phyloP scores from a whole-genome alignment of 1,140 invertebrate species.

The Capitella teleta region DNA sequence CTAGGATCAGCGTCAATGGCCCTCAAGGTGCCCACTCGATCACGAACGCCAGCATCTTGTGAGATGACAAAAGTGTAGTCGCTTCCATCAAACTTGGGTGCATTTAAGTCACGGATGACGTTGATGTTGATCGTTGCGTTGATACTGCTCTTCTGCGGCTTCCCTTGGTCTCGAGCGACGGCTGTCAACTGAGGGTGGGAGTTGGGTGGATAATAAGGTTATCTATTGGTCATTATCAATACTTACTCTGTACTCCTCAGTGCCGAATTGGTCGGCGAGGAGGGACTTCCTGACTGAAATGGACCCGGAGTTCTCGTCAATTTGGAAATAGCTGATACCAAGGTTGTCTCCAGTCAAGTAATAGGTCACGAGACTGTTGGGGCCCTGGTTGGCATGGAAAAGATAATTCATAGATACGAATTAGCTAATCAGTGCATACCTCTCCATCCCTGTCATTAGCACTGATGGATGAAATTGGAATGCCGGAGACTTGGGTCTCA shows the following conservation, averaged over 20 bases:
- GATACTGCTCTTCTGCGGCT: slow-evolving; percentile 2
- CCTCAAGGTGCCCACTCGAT: slow-evolving; percentile 15
- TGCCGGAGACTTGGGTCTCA: slow-evolving; percentile 5
- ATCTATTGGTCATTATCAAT: background rate
- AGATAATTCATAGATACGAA: background rate
- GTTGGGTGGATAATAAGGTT: background rate
- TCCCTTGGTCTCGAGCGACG: slow-evolving; percentile 3
- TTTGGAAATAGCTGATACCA: slow-evolving; percentile 18
- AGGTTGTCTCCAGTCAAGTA: slow-evolving; percentile 12
- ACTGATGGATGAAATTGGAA: background rate
- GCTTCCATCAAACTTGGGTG: slow-evolving; percentile 18
- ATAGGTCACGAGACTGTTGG: slow-evolving; percentile 5
- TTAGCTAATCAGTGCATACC: background rate
- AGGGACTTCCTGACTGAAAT: slow-evolving; percentile 7
- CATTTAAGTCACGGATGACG: slow-evolving; percentile 20
- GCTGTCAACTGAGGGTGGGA: slow-evolving; percentile 1
- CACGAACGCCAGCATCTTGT: slow-evolving; percentile 16
- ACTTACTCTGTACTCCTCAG: slow-evolving; percentile 3
- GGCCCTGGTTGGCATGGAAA: background rate
- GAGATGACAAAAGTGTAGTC: slow-evolving; percentile 10
- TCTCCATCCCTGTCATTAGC: slow-evolving; percentile 4
- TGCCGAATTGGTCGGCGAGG: background rate
- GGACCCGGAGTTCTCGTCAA: slow-evolving; percentile 17
- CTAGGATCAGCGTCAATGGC: slow-evolving; percentile 19
- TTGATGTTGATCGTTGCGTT: slow-evolving; percentile 19